These are phyloP conservation scores for Emydura subglobosa DNA, from an alignment of 2,113 vertebrate genomes.

Conservation along the genomic window DNA sequence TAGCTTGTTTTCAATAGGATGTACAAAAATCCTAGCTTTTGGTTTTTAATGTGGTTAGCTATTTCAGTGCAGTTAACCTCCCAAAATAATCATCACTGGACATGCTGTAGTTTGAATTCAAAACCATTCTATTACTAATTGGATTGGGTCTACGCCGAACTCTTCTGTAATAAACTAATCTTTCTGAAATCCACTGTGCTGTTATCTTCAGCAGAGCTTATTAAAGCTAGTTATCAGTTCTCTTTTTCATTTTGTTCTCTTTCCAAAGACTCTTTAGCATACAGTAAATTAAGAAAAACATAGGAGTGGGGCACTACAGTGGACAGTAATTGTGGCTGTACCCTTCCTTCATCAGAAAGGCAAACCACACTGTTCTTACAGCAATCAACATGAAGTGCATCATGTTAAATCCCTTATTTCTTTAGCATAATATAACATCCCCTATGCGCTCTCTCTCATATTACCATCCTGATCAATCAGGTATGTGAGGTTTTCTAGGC, in stretches of 20 bases:
- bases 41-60: not conserved
- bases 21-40: not conserved
- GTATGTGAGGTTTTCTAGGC: constrained; percentile 75
- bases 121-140: constrained; percentile 4
- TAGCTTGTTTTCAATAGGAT: not conserved
- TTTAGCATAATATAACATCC: constrained; percentile 43
- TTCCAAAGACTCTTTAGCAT: constrained; percentile 66
- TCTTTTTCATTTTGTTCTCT: constrained; percentile 48
- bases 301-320: constrained; percentile 20
- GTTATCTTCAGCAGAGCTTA: constrained; percentile 46
- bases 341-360: constrained; percentile 42
- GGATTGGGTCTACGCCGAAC: constrained; percentile 13
- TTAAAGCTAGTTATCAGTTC: constrained; percentile 63
- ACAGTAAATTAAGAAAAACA: constrained; percentile 50
- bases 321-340: constrained; percentile 42
- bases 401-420: constrained; percentile 43
- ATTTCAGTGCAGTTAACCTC: constrained; percentile 5
- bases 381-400: constrained; percentile 40
- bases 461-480: constrained; percentile 78
- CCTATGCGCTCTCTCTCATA: constrained; percentile 55
- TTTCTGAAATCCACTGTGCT: constrained; percentile 61
- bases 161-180: constrained; percentile 50
- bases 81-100: not conserved
- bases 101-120: not conserved
- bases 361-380: constrained; percentile 45